These are phyloP conservation scores for Belonocnema kinseyi DNA, from an alignment of 1,140 invertebrate genomes.

Conservation along the genomic window DNA sequence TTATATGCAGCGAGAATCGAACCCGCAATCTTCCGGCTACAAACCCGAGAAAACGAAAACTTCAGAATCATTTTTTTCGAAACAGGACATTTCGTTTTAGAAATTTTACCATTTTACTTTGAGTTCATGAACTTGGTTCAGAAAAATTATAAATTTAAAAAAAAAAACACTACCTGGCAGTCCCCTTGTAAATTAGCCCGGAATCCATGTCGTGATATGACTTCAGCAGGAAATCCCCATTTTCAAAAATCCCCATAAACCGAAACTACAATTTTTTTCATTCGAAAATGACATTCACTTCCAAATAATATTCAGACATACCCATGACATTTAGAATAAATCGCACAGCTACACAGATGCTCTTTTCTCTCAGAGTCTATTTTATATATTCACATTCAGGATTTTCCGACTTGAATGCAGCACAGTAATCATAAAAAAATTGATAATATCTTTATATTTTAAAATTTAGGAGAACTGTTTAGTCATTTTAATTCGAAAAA, in stretches of 20 bases:
- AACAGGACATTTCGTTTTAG: no score
- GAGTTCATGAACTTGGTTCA: no score
- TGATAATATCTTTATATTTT: no score
- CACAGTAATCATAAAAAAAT: not conserved
- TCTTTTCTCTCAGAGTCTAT: not conserved
- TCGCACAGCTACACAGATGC: not conserved
- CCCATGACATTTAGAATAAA: not conserved
- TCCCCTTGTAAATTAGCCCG: no score
- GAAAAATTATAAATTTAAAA: not conserved
- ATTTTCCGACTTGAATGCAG: not conserved
- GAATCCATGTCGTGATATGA: not conserved
- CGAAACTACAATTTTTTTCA: not conserved
- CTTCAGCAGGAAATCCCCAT: not conserved
- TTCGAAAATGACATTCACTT: not conserved
- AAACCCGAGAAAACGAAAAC: no score
- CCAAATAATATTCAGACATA: not conserved
- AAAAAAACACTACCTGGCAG: not conserved
- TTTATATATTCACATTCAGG: slow-evolving; percentile 13
- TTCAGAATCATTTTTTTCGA: no score
- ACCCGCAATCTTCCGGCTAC: no score
- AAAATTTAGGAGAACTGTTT: no score
- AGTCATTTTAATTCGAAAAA: no score
- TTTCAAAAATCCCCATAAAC: not conserved
- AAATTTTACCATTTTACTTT: no score
- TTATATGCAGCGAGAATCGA: no score